Evolutionary conservation across 2,888 invertebrate genomes (phyloP).

Genomic region (Leptinotarsa haldemani): DNA sequence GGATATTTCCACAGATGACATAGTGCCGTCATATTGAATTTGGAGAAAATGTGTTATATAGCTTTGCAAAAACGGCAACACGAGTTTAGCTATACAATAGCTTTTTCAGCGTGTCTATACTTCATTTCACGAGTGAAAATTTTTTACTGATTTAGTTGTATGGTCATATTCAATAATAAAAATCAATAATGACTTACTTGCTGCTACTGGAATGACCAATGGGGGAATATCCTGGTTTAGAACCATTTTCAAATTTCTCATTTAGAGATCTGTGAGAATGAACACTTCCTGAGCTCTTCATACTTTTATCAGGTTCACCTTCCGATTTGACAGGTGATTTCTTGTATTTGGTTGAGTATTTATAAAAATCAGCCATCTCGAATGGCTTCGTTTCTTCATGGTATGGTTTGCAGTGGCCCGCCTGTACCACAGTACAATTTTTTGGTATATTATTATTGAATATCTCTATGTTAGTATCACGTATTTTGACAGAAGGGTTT

Average conservation of each 20-base stretch:
- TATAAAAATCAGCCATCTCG: conserved; percentile 98
- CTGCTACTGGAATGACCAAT: conserved; percentile 33
- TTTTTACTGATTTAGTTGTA: background rate
- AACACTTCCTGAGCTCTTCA: background rate
- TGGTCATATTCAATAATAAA: conserved; percentile 18
- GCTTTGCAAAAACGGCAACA: too few relatives aligned
- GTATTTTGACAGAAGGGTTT: conserved; percentile 59
- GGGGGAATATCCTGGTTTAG: conserved; percentile 36
- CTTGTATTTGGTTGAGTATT: conserved; percentile 95
- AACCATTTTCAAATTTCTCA: conserved; percentile 49
- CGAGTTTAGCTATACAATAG: too few relatives aligned
- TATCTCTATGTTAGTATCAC: conserved; percentile 61
- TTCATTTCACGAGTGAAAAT: background rate
- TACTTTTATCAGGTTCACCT: conserved; percentile 12
- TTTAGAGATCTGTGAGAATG: conserved; percentile 46
- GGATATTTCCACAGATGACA: too few relatives aligned
- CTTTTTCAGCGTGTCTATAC: too few relatives aligned
- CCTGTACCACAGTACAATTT: conserved; percentile 86
- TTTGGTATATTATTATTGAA: conserved; percentile 78
- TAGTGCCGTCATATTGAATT: too few relatives aligned
- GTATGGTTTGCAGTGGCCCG: conserved; percentile 90
- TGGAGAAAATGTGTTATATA: too few relatives aligned
- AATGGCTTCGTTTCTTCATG: conserved; percentile 96
- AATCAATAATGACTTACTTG: conserved; percentile 38
- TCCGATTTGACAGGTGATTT: conserved; percentile 62